phyloP scores from a whole-genome alignment of 1,140 invertebrate species.

The Eurosta solidaginis region DNA sequence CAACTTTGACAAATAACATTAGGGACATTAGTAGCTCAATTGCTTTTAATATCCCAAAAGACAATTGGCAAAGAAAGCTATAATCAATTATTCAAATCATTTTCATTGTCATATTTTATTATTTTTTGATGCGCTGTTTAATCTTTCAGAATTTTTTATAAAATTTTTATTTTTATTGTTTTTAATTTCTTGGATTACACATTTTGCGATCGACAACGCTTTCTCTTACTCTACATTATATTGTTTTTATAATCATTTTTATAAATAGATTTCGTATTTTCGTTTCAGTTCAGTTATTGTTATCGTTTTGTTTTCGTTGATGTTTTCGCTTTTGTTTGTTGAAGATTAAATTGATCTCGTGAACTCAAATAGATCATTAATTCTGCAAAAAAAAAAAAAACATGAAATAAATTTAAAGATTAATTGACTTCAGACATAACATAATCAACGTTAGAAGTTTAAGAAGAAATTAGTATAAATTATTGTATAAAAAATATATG shows the following conservation, averaged over 20 bases:
- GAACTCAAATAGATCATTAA: constrained; percentile 1
- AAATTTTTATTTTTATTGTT: too few species aligned
- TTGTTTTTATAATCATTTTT: neutral
- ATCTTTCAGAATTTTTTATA: too few species aligned
- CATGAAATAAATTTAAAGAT: neutral
- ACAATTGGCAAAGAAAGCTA: too few species aligned
- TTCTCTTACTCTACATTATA: neutral
- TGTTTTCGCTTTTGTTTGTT: neutral
- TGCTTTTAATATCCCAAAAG: too few species aligned
- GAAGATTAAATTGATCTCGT: neutral
- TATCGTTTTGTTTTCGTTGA: constrained; percentile 16
- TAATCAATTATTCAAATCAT: too few species aligned
- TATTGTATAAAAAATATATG: too few species aligned
- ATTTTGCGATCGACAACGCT: too few species aligned
- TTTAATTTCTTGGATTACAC: neutral
- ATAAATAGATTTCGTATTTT: constrained; percentile 19
- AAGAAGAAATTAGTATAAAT: neutral
- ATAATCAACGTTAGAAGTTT: neutral
- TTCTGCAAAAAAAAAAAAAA: constrained; percentile 18
- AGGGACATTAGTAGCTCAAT: neutral
- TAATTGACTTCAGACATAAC: neutral
- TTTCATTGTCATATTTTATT: too few species aligned
- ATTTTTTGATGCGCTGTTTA: too few species aligned
- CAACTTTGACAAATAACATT: neutral
- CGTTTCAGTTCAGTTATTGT: neutral